phyloP scores from a whole-genome alignment of 2,797 vertebrate species.

The Coracias cyanogaster region DNA sequence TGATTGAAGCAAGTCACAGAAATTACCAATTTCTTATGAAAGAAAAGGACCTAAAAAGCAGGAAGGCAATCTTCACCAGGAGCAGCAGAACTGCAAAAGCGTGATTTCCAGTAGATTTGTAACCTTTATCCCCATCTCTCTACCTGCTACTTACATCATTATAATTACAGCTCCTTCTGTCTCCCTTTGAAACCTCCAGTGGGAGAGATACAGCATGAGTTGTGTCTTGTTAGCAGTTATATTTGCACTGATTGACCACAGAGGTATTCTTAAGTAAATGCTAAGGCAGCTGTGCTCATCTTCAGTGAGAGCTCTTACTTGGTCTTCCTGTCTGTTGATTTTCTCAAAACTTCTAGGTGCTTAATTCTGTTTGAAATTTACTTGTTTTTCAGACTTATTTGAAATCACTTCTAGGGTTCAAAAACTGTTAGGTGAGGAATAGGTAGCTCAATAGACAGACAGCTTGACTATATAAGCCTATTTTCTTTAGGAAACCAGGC shows the following conservation, averaged over 20 bases:
- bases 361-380: neutral
- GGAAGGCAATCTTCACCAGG: neutral
- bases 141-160: conserved; percentile 11
- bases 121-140: neutral
- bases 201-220: neutral
- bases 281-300: neutral
- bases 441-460: neutral
- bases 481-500: neutral
- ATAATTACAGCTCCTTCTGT: conserved; percentile 1
- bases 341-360: neutral
- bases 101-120: neutral
- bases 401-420: neutral
- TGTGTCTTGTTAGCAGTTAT: neutral
- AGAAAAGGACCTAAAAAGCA: neutral
- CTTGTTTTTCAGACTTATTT: neutral
- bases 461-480: neutral
- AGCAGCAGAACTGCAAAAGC: neutral
- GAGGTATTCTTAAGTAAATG: neutral
- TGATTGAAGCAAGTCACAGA: neutral
- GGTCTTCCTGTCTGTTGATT: neutral
- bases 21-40: neutral
- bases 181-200: neutral
- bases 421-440: neutral
- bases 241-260: neutral
- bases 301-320: neutral